Evolutionary conservation across 2,888 invertebrate genomes (phyloP).

Genomic region (Conus canariensis): DNA sequence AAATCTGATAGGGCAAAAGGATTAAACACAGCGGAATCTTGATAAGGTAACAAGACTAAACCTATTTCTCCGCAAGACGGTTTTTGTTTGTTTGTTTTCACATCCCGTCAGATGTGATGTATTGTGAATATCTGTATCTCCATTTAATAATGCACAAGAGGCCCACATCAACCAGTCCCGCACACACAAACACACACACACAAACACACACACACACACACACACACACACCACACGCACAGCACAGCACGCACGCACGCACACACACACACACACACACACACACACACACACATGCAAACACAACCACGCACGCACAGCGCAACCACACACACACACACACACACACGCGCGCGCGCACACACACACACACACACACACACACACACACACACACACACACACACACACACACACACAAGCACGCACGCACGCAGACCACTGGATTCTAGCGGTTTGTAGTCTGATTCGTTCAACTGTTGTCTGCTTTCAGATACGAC

Average conservation of each 20-base stretch:
- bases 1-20: too few relatives aligned
- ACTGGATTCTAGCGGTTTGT: not conserved
- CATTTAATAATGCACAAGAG: not conserved
- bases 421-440: not conserved
- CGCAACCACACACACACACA: not conserved
- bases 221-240: constrained; percentile 15
- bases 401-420: constrained; percentile 13
- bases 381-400: constrained; percentile 16
- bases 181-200: not conserved
- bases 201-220: constrained; percentile 21
- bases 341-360: not conserved
- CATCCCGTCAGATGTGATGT: too few relatives aligned
- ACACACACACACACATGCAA: not conserved
- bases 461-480: not conserved
- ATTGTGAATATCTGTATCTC: too few relatives aligned
- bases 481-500: constrained; percentile 66
- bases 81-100: too few relatives aligned
- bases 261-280: not conserved
- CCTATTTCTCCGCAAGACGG: too few relatives aligned
- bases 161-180: too few relatives aligned
- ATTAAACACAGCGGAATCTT: too few relatives aligned
- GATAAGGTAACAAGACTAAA: too few relatives aligned
- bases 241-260: not conserved
- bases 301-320: not conserved
- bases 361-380: not conserved